Conservation (phyloP, 23 tunicate genomes). For the Phallusia fumigata region DNA sequence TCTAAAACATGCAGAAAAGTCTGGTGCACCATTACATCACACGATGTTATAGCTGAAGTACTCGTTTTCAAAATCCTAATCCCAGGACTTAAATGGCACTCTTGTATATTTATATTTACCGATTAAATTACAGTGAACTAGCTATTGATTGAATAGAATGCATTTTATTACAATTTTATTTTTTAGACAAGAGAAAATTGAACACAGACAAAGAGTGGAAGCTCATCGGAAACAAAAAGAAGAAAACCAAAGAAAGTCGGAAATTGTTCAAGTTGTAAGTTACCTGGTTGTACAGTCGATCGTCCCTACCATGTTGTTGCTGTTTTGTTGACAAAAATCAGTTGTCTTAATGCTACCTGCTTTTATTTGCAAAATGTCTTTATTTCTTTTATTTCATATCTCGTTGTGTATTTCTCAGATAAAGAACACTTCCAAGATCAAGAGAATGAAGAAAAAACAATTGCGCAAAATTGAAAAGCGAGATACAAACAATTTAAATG, state of each 20-base stretch:
- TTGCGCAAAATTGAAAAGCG: constrained; percentile 70
- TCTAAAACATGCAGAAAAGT: no score
- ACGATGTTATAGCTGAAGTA: no score
- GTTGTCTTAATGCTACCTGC: no score
- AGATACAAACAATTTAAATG: constrained; percentile 42
- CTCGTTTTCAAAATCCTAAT: no score
- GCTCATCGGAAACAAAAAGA: constrained; percentile 57
- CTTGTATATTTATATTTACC: no score
- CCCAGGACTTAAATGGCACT: no score
- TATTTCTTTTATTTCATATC: not conserved
- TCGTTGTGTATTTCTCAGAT: constrained; percentile 13
- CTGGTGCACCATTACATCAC: no score
- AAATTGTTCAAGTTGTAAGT: constrained; percentile 80
- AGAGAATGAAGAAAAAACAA: constrained; percentile 83
- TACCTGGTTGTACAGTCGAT: not conserved
- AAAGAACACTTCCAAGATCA: constrained; percentile 61
- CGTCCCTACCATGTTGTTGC: no score
- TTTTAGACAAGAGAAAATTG: constrained; percentile 59
- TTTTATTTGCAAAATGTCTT: not conserved
- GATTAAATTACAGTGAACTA: no score
- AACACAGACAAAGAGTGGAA: constrained; percentile 62
- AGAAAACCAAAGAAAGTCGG: constrained; percentile 62
- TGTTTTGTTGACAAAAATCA: no score
- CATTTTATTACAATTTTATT: not conserved
- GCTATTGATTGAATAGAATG: no score